A percentile compares a stretch with the other conserved stretches of the same genome.
These are phyloP conservation scores for Chlorocebus sabaeus DNA, from an alignment of 2,113 vertebrate genomes.

Conservation along the genomic window DNA sequence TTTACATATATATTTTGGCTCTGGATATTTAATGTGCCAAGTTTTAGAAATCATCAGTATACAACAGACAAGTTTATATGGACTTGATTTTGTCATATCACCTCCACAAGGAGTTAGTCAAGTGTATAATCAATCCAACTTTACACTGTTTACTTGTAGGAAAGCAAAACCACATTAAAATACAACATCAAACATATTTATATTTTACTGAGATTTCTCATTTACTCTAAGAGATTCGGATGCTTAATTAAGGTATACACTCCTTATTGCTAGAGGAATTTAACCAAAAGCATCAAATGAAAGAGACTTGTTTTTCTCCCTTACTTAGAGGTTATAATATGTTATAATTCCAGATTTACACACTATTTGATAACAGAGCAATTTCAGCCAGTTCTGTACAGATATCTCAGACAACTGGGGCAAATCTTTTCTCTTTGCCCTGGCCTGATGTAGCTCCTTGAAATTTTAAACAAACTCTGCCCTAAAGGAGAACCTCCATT, in stretches of 20 bases:
- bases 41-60: neutral
- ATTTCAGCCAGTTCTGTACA: neutral
- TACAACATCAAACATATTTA: neutral
- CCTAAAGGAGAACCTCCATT: neutral
- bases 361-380: neutral
- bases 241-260: neutral
- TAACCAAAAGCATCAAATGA: neutral
- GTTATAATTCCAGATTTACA: neutral
- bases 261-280: neutral
- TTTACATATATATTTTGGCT: neutral
- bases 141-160: neutral
- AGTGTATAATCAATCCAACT: neutral
- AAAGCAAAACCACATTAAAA: neutral
- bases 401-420: neutral
- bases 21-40: neutral
- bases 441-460: neutral
- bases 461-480: neutral
- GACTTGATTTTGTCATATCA: neutral
- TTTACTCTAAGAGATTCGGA: neutral
- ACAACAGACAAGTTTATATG: neutral
- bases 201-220: neutral
- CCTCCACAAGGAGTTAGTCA: neutral
- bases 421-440: neutral
- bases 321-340: neutral
- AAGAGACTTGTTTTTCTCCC: neutral